These are phyloP conservation scores for Patiria miniata DNA, from an alignment of 35 echinoderm and acorn worm genomes.

Conservation along the genomic window DNA sequence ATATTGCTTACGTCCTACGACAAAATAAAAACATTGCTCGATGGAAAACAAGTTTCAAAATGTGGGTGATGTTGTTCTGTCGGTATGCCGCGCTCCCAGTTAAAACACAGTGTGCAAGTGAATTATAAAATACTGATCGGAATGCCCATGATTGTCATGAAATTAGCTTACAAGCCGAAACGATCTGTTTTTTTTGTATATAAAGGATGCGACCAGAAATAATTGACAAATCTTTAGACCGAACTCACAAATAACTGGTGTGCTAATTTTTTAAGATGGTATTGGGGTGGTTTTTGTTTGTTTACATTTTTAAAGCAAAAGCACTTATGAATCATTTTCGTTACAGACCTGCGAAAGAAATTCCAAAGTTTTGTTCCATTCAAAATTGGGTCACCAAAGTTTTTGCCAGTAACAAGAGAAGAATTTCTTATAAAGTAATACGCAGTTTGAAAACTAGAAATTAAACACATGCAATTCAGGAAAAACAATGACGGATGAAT, in stretches of 20 bases:
- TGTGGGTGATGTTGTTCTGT: background rate
- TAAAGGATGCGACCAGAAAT: background rate
- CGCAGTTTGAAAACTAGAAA: background rate
- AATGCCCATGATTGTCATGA: background rate
- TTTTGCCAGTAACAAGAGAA: background rate
- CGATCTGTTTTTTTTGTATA: constrained; percentile 9
- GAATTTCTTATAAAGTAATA: background rate
- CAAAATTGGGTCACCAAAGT: background rate
- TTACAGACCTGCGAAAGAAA: background rate
- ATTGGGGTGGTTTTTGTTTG: background rate
- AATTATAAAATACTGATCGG: background rate
- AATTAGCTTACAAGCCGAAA: background rate
- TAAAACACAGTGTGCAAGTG: background rate
- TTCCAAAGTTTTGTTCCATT: background rate
- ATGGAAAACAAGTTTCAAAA: background rate
- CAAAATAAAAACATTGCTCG: background rate
- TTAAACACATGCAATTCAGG: background rate
- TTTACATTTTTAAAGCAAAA: background rate
- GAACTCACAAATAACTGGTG: background rate
- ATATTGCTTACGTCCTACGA: background rate
- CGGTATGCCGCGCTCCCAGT: background rate
- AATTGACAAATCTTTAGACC: background rate
- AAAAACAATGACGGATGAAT: background rate
- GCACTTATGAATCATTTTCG: background rate
- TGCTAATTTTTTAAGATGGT: background rate